Evolutionary conservation across 2,113 vertebrate species (phyloP).

Genomic region (Gobius niger): DNA sequence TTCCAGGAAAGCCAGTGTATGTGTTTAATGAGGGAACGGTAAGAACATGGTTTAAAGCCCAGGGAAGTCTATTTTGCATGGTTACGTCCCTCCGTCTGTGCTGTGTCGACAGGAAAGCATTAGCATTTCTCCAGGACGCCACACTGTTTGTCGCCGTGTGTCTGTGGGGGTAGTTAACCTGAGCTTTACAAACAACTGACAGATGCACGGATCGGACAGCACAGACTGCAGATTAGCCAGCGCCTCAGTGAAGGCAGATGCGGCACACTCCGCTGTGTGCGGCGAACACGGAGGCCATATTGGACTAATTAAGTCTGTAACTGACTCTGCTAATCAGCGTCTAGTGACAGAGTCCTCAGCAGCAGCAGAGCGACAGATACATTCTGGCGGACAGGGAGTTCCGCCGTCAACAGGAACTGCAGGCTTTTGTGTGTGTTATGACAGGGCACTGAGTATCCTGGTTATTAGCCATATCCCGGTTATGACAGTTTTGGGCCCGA

Average conservation of each 20-base stretch:
- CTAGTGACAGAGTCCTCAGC: conserved; percentile 21
- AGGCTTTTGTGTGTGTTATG: not conserved
- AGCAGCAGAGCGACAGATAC: not conserved
- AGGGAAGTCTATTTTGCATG: no score
- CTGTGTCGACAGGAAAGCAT: not conserved
- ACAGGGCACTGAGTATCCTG: not conserved
- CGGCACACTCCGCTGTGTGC: conserved; percentile 7
- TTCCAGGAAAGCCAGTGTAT: no score
- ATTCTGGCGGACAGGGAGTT: not conserved
- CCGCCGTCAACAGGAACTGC: not conserved
- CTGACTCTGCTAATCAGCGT: conserved; percentile 26
- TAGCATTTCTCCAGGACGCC: not conserved
- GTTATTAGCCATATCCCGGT: no score
- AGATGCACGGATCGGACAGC: not conserved
- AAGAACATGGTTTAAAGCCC: no score
- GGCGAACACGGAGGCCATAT: conserved; percentile 44
- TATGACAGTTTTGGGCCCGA: no score
- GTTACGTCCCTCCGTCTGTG: no score
- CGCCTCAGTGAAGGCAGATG: not conserved
- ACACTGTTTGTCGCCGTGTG: not conserved
- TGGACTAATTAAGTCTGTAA: conserved; percentile 54
- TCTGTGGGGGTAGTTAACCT: not conserved
- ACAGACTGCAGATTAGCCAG: conserved; percentile 9
- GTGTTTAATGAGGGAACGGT: no score
- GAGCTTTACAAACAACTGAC: not conserved